Base-by-base conservation (phyloP, 64 coral and sea anemone species). In the Acropora tenuis region DNA sequence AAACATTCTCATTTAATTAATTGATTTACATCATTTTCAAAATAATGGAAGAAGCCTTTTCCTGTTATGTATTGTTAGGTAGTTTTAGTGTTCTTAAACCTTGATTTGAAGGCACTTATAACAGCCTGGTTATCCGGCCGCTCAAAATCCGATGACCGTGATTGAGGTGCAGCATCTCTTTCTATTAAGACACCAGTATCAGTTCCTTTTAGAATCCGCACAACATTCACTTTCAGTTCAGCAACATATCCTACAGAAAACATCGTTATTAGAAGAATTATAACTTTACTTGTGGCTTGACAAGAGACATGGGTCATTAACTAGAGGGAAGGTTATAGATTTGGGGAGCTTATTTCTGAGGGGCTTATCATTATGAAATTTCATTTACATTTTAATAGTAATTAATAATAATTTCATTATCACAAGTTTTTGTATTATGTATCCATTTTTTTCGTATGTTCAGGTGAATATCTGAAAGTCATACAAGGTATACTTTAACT, bases 71-170 rank as follows among this genome's bases (percentile, higher is more conserved):
- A 8, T 53, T 53, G 3, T 53, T 53, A 8, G 50, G 50, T 49
- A 43, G 6, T 50, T 57, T 50, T 49, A 57, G 5, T 80, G 46
- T 50, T 80, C 43, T 65, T 59, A 82, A 59, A 59, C 11, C 79
- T 82, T 82, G 79, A 82, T 59, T 60, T 82, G 7, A 59, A 41
- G 52, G 59, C 49, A 58, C 57, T 81, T 43, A 58, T 12, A 63
- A 40, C 79, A 82, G 79, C 79, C 50, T 59, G 58, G 6, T 55
- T 59, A 46, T 59, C 50, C 3, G 58, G 58, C 40, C 52, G 13
- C 1, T 11, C 80, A 65, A 41, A 83, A 11, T 82, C 58, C 30
- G n/a, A 82, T 55, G 50, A 82, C 3, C 20, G 50, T 75, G 69
- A 47, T 87, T 5, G 12, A 53, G 85, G 20, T 69, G 68, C 41